phyloP scores from a whole-genome alignment of 2,888 invertebrate species.

The Drosophila robusta region DNA sequence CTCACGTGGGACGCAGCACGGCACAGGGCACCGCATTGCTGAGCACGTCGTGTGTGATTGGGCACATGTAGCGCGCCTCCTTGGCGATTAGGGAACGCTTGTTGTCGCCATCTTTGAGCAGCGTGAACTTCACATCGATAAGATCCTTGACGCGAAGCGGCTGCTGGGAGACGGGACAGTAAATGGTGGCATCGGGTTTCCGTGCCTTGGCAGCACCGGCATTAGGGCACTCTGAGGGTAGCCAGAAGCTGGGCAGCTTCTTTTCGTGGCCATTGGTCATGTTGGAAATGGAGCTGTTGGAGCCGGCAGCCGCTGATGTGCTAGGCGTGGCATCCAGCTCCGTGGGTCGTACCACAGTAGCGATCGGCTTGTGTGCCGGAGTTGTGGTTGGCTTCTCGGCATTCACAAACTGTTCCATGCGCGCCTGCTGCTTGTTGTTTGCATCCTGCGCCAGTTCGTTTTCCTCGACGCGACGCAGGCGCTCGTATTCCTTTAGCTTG shows the following conservation, averaged over 20 bases:
- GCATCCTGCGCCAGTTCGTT: constrained; percentile 88
- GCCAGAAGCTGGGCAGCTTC: constrained; percentile 97
- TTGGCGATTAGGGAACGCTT: constrained; percentile 94
- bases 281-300: constrained; percentile 87
- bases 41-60: constrained; percentile 97
- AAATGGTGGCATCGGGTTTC: constrained; percentile 89
- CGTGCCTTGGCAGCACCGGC: constrained; percentile 89
- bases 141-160: constrained; percentile 96
- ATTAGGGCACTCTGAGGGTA: constrained; percentile 96
- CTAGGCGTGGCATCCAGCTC: constrained; percentile 36
- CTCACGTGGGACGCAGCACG: constrained; percentile 94
- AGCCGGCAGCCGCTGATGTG: constrained; percentile 47
- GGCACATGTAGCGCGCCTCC: constrained; percentile 98
- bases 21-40: constrained; percentile 98
- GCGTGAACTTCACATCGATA: constrained; percentile 96
- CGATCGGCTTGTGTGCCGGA: constrained; percentile 51
- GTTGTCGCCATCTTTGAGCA: constrained; percentile 94
- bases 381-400: constrained; percentile 88
- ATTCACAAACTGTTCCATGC: constrained; percentile 92
- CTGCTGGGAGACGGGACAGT: constrained; percentile 94
- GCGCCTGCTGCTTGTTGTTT: constrained; percentile 86
- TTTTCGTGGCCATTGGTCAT: constrained; percentile 92
- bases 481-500: constrained; percentile 96
- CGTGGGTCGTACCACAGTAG: constrained; percentile 51
- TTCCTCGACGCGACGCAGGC: constrained; percentile 91